A percentile compares a stretch with the other conserved stretches of the same genome.
phyloP scores from a whole-genome alignment of 2,888 invertebrate species.

The Brachycybe producta region DNA sequence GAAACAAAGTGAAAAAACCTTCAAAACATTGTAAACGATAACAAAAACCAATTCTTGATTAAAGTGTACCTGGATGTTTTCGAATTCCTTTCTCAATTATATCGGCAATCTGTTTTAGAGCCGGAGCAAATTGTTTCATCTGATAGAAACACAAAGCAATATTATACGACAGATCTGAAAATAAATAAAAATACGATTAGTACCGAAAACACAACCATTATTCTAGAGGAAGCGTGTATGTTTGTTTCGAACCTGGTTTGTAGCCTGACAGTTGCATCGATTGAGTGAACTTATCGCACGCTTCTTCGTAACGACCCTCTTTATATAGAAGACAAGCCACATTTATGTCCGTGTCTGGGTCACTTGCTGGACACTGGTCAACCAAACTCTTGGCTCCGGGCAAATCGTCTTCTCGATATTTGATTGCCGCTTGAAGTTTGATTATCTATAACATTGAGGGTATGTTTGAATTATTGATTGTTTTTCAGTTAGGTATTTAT shows the following conservation, averaged over 20 bases:
- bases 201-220: neutral
- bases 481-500: too few species aligned
- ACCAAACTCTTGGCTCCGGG: constrained; percentile 79
- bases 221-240: too few species aligned
- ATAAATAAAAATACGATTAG: constrained; percentile 8
- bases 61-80: constrained; percentile 70
- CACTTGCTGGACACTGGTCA: constrained; percentile 73
- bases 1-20: constrained; percentile 8
- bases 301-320: constrained; percentile 77
- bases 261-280: constrained; percentile 81
- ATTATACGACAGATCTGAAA: constrained; percentile 74
- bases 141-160: constrained; percentile 89
- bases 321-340: constrained; percentile 88
- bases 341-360: constrained; percentile 88
- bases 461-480: too few species aligned
- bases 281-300: constrained; percentile 72
- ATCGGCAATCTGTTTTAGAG: constrained; percentile 83
- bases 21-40: neutral
- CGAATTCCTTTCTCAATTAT: constrained; percentile 92
- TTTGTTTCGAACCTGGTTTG: constrained; percentile 55
- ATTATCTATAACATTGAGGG: constrained; percentile 49
- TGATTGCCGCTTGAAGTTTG: constrained; percentile 89
- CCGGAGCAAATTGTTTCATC: constrained; percentile 82
- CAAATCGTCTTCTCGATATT: constrained; percentile 89
- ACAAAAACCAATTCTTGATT: neutral